Percentiles rank a stretch among this genome's conserved stretches.
phyloP scores from a whole-genome alignment of 1,140 invertebrate genomes.

The Chionoecetes opilio region DNA sequence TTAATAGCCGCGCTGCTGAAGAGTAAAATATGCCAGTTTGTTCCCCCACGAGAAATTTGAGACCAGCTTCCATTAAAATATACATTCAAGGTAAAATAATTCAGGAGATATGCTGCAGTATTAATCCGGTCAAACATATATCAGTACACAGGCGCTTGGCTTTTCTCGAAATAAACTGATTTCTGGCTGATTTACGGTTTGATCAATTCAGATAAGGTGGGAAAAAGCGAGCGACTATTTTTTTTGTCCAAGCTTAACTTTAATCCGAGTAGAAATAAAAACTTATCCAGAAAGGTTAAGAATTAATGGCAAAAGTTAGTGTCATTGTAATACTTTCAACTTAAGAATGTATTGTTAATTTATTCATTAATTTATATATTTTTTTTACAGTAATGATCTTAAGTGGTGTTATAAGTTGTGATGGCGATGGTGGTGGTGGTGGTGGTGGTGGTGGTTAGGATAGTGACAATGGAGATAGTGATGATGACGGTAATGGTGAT shows the following conservation, averaged over 20 bases:
- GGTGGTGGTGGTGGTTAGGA: not conserved
- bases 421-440: not conserved
- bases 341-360: not conserved
- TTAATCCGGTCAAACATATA: conserved; percentile 46
- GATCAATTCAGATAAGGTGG: conserved; percentile 3
- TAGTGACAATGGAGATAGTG: not conserved
- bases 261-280: conserved; percentile 5
- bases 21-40: conserved; percentile 29
- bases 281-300: conserved; percentile 30
- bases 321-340: conserved; percentile 9
- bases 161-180: conserved; percentile 38
- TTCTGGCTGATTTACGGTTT: not conserved
- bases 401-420: not conserved
- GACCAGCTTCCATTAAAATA: conserved; percentile 38
- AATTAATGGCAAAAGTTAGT: conserved; percentile 13
- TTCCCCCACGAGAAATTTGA: conserved; percentile 48
- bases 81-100: conserved; percentile 31
- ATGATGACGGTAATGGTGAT: not conserved
- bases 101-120: conserved; percentile 34
- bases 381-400: not conserved
- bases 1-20: conserved; percentile 25
- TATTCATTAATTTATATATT: too few species aligned
- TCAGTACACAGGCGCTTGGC: not conserved
- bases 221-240: not conserved
- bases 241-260: not conserved